Conservation (phyloP, 2,797 vertebrate species). For the Masticophis lateralis region DNA sequence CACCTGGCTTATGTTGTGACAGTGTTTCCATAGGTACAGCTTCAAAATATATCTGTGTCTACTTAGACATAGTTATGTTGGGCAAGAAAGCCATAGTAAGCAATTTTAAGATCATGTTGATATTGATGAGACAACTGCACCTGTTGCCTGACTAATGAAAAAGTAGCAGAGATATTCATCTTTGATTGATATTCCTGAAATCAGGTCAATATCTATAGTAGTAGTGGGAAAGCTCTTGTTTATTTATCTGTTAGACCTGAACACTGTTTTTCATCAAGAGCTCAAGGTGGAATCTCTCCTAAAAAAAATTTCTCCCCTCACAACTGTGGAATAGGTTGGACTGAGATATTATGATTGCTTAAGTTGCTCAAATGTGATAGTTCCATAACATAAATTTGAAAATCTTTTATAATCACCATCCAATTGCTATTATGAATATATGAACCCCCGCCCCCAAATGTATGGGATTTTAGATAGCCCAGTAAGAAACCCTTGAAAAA, state of each 20-base stretch:
- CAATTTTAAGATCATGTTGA: not conserved
- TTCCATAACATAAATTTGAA: not conserved
- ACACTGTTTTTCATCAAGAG: not conserved
- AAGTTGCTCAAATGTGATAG: not conserved
- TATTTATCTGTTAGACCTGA: not conserved
- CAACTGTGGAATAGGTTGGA: not conserved
- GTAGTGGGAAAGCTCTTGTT: not conserved
- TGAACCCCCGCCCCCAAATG: not conserved
- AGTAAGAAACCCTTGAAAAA: not conserved
- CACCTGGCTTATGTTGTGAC: conserved; percentile 13
- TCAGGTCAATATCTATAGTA: conserved; percentile 2
- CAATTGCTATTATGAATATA: not conserved
- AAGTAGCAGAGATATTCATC: not conserved
- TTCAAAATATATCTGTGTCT: conserved; percentile 22
- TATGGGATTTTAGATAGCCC: not conserved
- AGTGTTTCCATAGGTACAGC: conserved; percentile 37
- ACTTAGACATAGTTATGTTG: conserved; percentile 24
- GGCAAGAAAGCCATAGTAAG: not conserved
- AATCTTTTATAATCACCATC: not conserved
- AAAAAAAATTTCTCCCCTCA: not conserved
- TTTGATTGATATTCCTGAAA: not conserved
- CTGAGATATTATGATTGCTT: not conserved
- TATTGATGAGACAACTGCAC: not conserved
- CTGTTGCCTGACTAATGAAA: conserved; percentile 8
- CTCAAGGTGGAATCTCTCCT: not conserved